phyloP scores from a whole-genome alignment of 2,797 vertebrate species.

The Erithacus rubecula region DNA sequence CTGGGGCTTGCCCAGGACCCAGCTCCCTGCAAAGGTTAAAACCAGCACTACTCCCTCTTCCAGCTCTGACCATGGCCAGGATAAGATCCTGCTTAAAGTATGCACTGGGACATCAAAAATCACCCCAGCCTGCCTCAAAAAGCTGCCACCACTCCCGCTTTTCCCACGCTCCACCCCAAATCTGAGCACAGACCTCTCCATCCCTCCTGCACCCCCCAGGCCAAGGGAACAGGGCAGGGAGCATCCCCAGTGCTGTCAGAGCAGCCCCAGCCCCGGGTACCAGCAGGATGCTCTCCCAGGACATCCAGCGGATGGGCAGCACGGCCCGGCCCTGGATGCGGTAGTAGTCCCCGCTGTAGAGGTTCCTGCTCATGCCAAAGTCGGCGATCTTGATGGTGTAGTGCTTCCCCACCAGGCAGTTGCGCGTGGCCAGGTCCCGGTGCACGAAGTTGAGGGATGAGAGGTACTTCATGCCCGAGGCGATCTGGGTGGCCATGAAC shows the following conservation, averaged over 20 bases:
- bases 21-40: background rate
- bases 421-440: slow-evolving; percentile 93
- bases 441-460: slow-evolving; percentile 98
- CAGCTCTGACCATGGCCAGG: background rate
- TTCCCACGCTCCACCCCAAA: background rate
- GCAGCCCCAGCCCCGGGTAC: slow-evolving; percentile 62
- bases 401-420: slow-evolving; percentile 95
- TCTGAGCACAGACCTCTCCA: background rate
- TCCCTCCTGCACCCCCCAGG: background rate
- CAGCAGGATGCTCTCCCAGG: slow-evolving; percentile 98
- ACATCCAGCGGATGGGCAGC: slow-evolving; percentile 99
- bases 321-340: slow-evolving; percentile 96
- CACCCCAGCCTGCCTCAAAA: accelerated
- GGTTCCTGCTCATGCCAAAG: slow-evolving; percentile 98
- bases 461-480: slow-evolving; percentile 97
- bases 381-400: slow-evolving; percentile 99
- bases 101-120: background rate
- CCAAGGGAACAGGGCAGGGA: background rate
- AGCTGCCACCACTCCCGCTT: background rate
- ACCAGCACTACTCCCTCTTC: background rate
- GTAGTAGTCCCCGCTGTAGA: slow-evolving; percentile 98
- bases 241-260: accelerated
- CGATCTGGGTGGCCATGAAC: slow-evolving; percentile 95
- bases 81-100: background rate
- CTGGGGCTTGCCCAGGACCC: background rate